A percentile compares a stretch with the other conserved stretches of the same genome.
phyloP scores from a whole-genome alignment of 2,113 vertebrate species.

The Sinocyclocheilus rhinocerous region DNA sequence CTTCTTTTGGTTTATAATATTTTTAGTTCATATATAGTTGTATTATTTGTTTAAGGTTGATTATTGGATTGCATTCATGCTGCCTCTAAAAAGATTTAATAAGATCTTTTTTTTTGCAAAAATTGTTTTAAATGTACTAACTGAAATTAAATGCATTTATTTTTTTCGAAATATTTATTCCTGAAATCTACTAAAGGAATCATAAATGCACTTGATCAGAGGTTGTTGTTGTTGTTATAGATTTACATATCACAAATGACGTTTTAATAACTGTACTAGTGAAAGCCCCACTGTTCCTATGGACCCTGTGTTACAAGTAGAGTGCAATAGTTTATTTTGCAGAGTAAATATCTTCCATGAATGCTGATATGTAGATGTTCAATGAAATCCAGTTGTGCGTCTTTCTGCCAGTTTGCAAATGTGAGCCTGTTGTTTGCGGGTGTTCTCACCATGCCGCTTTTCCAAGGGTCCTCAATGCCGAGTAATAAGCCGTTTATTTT shows the following conservation, averaged over 20 bases:
- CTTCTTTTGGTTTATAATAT: too few species aligned
- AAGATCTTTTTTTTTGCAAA: too few species aligned
- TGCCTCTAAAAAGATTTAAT: too few species aligned
- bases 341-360: background rate
- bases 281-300: background rate
- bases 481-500: constrained; percentile 40
- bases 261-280: background rate
- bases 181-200: background rate
- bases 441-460: constrained; percentile 1
- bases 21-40: too few species aligned
- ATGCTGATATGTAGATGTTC: background rate
- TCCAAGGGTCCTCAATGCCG: constrained; percentile 23
- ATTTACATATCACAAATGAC: background rate
- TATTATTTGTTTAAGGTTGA: background rate
- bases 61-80: too few species aligned
- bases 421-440: background rate
- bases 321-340: background rate
- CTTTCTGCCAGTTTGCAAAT: background rate
- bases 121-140: too few species aligned
- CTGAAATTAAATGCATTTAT: too few species aligned
- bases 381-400: background rate
- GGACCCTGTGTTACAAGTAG: background rate
- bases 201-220: background rate
- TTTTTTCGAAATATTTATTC: background rate
- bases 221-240: background rate